Base-by-base conservation (phyloP, 2,888 invertebrate species). In the Thelaira solivaga region DNA sequence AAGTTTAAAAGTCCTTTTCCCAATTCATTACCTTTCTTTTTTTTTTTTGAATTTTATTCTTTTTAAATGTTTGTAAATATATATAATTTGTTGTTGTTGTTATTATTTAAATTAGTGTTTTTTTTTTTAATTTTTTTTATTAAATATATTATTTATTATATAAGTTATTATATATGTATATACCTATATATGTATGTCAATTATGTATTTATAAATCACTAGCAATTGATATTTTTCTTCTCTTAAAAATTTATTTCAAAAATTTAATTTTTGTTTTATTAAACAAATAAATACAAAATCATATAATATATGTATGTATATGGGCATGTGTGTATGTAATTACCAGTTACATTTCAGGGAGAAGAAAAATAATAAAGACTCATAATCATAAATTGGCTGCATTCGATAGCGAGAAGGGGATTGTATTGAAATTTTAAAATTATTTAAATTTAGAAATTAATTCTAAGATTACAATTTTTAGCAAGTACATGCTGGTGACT, bases 191-290 rank as follows among this genome's bases (percentile, higher is more conserved):
- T 64, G 43, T 76, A 72, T 75, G n/a, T n/a, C n/a, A n/a, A n/a
- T n/a, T n/a, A n/a, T n/a, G 75, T 73, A 73, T 71, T 78, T 76
- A 80, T 76, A 80, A 80, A 76, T 80, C 80, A 80, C 80, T 80
- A 80, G 76, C 80, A 80, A 80, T 80, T 80, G 80, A 80, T 80
- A 80, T 68, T 72, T 69, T 67, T 65, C 73, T 71, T 62, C 41
- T 49, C 20, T 73, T 78, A 53, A 53, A 64, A 64, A 68, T 36
- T 49, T 61, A 57, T 43, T 53, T n/a, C n/a, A n/a, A n/a, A n/a
- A n/a, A n/a, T n/a, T 7, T 55, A 43, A 13, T 29, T 51, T 61
- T 11, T 76, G 13, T 67, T 59, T 68, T 45, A 62, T 41, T 20
- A 43, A 36, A 55, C 43, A 55, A 16, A 13, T 18, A 26, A 43